Evolutionary conservation across 92 coral and sea anemone species (phyloP), one percentile per base, ranked within the genome.

Genomic region (Zoanthus gigantus): DNA sequence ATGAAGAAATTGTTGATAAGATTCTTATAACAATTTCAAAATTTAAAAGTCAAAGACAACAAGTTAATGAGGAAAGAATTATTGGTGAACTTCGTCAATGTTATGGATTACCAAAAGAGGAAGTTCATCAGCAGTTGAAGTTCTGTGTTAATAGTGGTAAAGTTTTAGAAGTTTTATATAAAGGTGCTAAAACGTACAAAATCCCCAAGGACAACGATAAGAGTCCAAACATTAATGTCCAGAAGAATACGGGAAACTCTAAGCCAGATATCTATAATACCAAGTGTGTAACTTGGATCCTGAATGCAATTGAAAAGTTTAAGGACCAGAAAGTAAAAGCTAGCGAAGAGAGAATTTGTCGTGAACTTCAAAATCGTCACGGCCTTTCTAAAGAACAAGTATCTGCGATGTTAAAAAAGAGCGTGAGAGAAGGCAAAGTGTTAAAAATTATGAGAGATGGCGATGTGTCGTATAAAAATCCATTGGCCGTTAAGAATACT

Each of bases 281-380:
- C 5, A 90, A 76, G 78, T 90, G 47, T 78, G 77, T 80, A 15
- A 47, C 71, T 42, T 50, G 78, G 76, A 86, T 90, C 87, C 61
- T 90, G 76, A 85, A 79, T 2, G 92, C 92, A 75, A 90, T 90
- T 78, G 83, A 78, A 13, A 90, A 90, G 45, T 78, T 90, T 45
- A 86, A 80, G 58, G 78, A 78, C 45, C 92, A 90, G 47, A 90
- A 90, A 79, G 90, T 85, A 58, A 88, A 85, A 53, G 89, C 92
- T 9, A 86, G 86, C 61, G 92, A 90, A 66, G 90, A 90, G n/a
- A 72, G 92, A 18, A 85, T 90, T 18, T 85, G 71, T 9, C 90
- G 82, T 48, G 85, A 85, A 54, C 83, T 90, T 28, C 72, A 85
- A 53, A 53, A 79, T 61, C 83, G 67, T 8, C 78, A 90, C 65